Evolutionary conservation across 1,140 invertebrate species (phyloP), one percentile per base, ranked within the genome.

Genomic region (Polypedilum vanderplanki): DNA sequence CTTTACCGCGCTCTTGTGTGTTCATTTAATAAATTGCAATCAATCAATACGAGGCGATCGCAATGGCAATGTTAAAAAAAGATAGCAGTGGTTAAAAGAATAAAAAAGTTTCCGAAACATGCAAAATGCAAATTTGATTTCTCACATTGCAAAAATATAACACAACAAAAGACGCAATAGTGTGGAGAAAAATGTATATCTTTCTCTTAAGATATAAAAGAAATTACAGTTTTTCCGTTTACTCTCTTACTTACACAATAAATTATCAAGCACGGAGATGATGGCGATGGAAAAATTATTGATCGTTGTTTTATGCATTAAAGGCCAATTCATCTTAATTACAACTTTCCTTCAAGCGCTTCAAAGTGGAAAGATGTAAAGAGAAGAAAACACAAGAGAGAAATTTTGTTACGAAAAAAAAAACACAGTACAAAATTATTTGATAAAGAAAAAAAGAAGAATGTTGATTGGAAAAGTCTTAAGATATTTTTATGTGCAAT

Each of bases 41-140:
- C 46, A 57, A 57, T 57, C 46, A 57, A 4, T 57, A 12, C 46
- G n/a, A 57, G 46, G 4, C n/a, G n/a, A 15, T 46, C 24, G 15
- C 41, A 67, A 18, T 70, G 17, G 65, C 17, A 33, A 33, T 3
- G 24, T 33, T 33, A 20, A 7, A 20, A 70, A 20, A 20, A 8
- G 17, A n/a, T n/a, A 9, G 65, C 65, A 18, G 24, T 10, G 65
- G 9, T 8, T 3, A 70, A 9, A 20, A 70, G 20, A 9, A 70
- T 5, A 20, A 18, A 70, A 70, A 70, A 70, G 18, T 70, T 70
- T 10, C 65, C 65, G 65, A 18, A 70, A 22, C 65, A 70, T 70
- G 65, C 65, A 70, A 70, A 70, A 70, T 70, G 65, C 65, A 70
- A 70, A 70, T 70, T 70, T 70, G 65, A 70, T 70, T 70, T 70